A percentile compares a stretch with the other conserved stretches of the same genome.
phyloP scores from a whole-genome alignment of 2,113 vertebrate genomes.

The Pteropus alecto region DNA sequence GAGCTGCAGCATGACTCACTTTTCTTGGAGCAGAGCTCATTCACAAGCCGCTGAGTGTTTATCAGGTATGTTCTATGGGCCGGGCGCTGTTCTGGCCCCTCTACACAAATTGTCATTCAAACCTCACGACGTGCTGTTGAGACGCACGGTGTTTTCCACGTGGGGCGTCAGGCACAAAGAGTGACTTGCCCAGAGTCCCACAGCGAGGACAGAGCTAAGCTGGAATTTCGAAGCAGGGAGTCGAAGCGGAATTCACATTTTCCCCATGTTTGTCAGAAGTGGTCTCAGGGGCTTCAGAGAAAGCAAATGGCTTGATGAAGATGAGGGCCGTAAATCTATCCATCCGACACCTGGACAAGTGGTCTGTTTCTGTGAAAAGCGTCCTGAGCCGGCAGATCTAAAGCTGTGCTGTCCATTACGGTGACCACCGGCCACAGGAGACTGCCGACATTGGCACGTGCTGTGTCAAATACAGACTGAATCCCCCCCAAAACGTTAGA shows the following conservation, averaged over 20 bases:
- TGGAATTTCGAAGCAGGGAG: background rate
- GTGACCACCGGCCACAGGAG: background rate
- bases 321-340: fast-evolving
- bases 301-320: background rate
- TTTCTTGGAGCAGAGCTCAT: background rate
- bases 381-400: background rate
- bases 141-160: background rate
- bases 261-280: background rate
- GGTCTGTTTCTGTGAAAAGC: background rate
- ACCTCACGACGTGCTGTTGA: background rate
- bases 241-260: too few species aligned
- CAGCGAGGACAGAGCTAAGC: background rate
- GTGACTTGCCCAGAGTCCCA: too few species aligned
- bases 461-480: background rate
- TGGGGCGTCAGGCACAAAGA: background rate
- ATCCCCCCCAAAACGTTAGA: fast-evolving
- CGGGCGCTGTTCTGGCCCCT: fast-evolving
- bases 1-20: fast-evolving
- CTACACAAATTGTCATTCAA: fast-evolving
- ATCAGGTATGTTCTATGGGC: fast-evolving
- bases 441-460: background rate
- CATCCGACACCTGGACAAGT: background rate
- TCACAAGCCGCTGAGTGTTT: fast-evolving
- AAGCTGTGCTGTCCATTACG: background rate
- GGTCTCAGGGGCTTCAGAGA: background rate